A percentile compares a stretch with the other conserved stretches of the same genome.
Conservation (phyloP, 2,888 invertebrate species). For the Notodonta ziczac region DNA sequence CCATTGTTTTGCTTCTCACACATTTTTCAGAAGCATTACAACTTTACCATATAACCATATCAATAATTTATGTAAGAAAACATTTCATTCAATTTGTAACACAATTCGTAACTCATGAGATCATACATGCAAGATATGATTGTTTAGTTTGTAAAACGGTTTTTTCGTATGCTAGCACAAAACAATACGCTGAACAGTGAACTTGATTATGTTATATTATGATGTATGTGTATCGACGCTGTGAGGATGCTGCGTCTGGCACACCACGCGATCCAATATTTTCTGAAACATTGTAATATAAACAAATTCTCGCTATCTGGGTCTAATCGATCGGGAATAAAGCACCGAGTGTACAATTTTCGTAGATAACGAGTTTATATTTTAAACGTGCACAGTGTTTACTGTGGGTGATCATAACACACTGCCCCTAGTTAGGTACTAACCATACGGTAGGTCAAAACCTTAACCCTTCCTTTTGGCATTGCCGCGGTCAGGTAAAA, state of each 20-base stretch:
- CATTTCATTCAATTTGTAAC: constrained; percentile 24
- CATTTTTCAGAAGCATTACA: constrained; percentile 28
- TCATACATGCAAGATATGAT: constrained; percentile 19
- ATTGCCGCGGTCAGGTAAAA: no score
- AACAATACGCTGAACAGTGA: constrained; percentile 8
- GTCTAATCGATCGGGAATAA: constrained; percentile 18
- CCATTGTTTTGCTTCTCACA: constrained; percentile 19
- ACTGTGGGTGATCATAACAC: no score
- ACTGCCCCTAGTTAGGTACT: not conserved
- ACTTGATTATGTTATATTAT: constrained; percentile 25
- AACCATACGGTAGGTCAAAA: not conserved
- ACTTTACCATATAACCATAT: constrained; percentile 36
- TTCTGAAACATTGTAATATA: constrained; percentile 32
- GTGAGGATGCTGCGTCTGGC: constrained; percentile 32
- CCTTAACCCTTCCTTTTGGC: no score
- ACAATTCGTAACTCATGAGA: constrained; percentile 10
- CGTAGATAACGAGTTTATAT: constrained; percentile 12
- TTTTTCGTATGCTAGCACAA: constrained; percentile 4
- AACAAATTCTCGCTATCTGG: constrained; percentile 29
- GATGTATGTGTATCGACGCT: constrained; percentile 19
- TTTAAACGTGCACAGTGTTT: constrained; percentile 10
- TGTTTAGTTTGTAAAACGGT: not conserved
- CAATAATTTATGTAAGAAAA: constrained; percentile 21
- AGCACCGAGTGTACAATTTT: constrained; percentile 13
- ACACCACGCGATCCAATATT: constrained; percentile 27